phyloP scores from a whole-genome alignment of 2,888 invertebrate genomes.

The Myopa testacea region DNA sequence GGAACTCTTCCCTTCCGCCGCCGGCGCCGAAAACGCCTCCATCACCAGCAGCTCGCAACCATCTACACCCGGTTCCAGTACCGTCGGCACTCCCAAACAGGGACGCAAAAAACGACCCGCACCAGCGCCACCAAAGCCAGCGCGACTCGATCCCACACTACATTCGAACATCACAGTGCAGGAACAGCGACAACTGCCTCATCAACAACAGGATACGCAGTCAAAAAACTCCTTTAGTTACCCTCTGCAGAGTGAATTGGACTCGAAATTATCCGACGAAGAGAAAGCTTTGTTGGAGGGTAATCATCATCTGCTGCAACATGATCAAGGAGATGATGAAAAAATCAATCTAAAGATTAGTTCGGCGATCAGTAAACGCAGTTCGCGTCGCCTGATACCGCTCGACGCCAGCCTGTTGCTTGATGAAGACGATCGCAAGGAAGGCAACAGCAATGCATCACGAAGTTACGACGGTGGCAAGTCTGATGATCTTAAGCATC shows the following conservation, averaged over 20 bases:
- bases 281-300: slow-evolving; percentile 62
- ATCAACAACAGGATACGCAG: slow-evolving; percentile 44
- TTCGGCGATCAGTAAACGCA: slow-evolving; percentile 44
- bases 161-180: slow-evolving; percentile 33
- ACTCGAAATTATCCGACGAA: slow-evolving; percentile 60
- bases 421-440: slow-evolving; percentile 45
- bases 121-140: slow-evolving; percentile 69
- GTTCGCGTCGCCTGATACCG: slow-evolving; percentile 54
- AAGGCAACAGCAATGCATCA: neutral
- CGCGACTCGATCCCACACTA: slow-evolving; percentile 46
- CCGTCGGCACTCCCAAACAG: slow-evolving; percentile 65
- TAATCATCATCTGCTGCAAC: slow-evolving; percentile 47
- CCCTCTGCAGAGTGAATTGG: slow-evolving; percentile 60
- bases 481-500: slow-evolving; percentile 50
- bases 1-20: slow-evolving; percentile 53
- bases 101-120: slow-evolving; percentile 75
- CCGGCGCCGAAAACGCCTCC: slow-evolving; percentile 38
- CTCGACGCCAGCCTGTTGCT: slow-evolving; percentile 55
- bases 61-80: slow-evolving; percentile 58
- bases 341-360: slow-evolving; percentile 28
- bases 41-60: slow-evolving; percentile 51
- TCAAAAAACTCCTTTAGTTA: slow-evolving; percentile 60
- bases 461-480: slow-evolving; percentile 37
- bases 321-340: slow-evolving; percentile 6
- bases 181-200: slow-evolving; percentile 31